Base-by-base conservation (phyloP, 2,888 invertebrate species). In the Abscondita cerata region DNA sequence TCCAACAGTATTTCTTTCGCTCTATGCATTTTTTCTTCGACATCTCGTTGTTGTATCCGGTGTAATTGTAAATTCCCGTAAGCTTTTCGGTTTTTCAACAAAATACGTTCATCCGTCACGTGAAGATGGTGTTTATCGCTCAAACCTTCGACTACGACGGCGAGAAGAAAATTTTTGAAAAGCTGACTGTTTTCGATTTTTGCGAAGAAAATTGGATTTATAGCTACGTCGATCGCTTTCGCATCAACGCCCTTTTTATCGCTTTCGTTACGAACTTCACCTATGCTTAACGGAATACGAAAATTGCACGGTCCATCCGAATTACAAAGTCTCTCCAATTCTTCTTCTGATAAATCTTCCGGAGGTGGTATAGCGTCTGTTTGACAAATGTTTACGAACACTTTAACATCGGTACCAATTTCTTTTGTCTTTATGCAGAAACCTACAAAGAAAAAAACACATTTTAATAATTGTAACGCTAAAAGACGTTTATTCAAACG, bases 201-300 rank as follows among this genome's bases (percentile, higher is more conserved):
- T 25, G 84, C 82, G 73, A 90, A 89, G 74, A 95, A 96, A 1
- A 82, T 81, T 1, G 91, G 86, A 79, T 93, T 91, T 31, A 96
- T 86, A 1, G 93, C 92, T 20, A 96, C 87, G 79, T 96, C 96
- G 75, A 91, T 93, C 0, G 88, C 92, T 59, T 87, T 86, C 34
- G 90, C 90, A 0, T 87, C 86, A 16, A 85, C 82, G 25, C 92
- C 91, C 65, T 78, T 78, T 78, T 93, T 95, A 76, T 95, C 95
- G 16, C 82, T 80, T 73, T 93, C 94, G 4, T 85, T 84, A 69
- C 90, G 88, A 2, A 91, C 87, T 74, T 91, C 90, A 0, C 95
- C 95, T 66, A 96, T 90, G 77, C 95, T 95, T 92, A 96, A 92
- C 0, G 96, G 96, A 44, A 96, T 88, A 64, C 90, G 83, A 78